Base-by-base conservation (phyloP, 2,113 vertebrate genomes). In the Chrysochloris asiatica region DNA sequence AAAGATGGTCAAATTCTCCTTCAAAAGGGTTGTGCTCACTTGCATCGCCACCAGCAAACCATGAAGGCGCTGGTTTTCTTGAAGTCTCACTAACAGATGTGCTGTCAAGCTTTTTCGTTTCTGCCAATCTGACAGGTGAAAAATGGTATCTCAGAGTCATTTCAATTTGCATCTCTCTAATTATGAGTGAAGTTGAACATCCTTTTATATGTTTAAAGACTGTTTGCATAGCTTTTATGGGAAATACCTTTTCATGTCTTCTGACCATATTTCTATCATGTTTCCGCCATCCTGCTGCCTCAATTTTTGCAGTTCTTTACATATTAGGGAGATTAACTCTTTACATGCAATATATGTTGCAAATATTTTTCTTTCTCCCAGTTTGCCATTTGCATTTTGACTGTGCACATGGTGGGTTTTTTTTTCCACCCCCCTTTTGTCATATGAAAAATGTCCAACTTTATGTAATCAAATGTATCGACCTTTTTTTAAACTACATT, bases 121-220 rank as follows among this genome's bases (percentile, higher is more conserved):
- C 17, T 83, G 71, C 91, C 86, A 67, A 54, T 41, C 28, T 4
- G 80, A 86, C 56, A 67, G 80, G 89, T 92, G 52, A 93, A 78
- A 83, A 76, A 86, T 28, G 22, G 16, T 16, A 52, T 47, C 83
- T 82, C 65, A 22, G 56, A 54, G 81, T 71, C 45, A 16, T 17
- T 67, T 72, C 16, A 79, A 89, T 78, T 65, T 84, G 52, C 73
- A 84, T 81, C 56, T 48, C 56, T 95, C 91, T 92, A 85, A 85
- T 83, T 76, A n/a, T 12, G 17, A 77, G 80, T 11, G 28, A 86
- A 11, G 72, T 0, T 30, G 83, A 72, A 41, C 47, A 41, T 21
- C 4, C 56, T 76, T 89, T 43, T 54, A 0, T 48, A 26, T 13
- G 21, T 24, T 52, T 65, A 75, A 36, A 72, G 50, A 33, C 17